These are phyloP conservation scores for Paedocypris sp. DNA, from an alignment of 2,113 vertebrate genomes.

Conservation along the genomic window DNA sequence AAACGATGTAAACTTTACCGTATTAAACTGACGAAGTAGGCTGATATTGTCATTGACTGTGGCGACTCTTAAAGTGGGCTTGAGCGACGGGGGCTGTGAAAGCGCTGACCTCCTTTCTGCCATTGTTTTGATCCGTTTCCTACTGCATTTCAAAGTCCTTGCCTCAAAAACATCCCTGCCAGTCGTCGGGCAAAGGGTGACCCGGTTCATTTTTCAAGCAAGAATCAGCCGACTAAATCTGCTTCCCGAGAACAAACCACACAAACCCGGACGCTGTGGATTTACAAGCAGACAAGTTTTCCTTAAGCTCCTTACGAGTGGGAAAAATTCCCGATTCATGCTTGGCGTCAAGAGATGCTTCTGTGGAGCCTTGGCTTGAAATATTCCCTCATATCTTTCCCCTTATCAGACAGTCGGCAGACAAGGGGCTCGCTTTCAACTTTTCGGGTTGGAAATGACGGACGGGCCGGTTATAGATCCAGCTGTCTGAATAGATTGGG, in stretches of 20 bases:
- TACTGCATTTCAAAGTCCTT: not conserved
- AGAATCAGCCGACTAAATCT: not conserved
- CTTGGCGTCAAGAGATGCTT: not conserved
- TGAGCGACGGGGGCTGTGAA: not conserved
- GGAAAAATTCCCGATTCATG: not conserved
- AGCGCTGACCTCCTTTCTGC: not conserved
- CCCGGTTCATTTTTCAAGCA: not conserved
- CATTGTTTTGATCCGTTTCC: constrained; percentile 10
- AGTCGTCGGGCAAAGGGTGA: not conserved
- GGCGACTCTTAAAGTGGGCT: not conserved
- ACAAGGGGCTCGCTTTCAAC: constrained; percentile 3
- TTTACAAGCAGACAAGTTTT: not conserved
- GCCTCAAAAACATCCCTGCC: not conserved
- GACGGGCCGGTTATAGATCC: constrained; percentile 5
- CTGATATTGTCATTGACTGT: too few species aligned
- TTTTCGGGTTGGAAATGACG: constrained; percentile 5
- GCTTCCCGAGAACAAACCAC: not conserved
- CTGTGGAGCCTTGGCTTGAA: not conserved
- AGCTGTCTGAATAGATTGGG: constrained; percentile 19
- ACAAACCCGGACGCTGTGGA: not conserved
- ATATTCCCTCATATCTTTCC: constrained; percentile 7
- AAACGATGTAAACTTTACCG: too few species aligned
- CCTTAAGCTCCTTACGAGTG: not conserved
- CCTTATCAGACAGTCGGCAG: not conserved
- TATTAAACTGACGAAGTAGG: too few species aligned